Evolutionary conservation across 2,888 invertebrate species (phyloP).

Genomic region (Protula sp.): DNA sequence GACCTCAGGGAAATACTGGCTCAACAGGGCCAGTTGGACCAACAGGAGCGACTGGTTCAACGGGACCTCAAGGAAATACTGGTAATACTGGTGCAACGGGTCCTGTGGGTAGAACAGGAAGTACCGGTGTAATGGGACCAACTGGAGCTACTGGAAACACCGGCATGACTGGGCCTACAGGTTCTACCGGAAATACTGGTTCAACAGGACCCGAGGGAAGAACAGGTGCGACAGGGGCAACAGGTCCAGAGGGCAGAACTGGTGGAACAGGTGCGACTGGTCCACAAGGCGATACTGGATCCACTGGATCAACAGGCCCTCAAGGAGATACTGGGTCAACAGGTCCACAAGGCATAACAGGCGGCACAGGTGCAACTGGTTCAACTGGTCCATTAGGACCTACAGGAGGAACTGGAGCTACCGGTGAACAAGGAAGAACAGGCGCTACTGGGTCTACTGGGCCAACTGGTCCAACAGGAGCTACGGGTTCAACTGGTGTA

Average conservation of each 20-base stretch:
- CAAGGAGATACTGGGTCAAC: not conserved
- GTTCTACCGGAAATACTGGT: not conserved
- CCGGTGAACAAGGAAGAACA: not conserved
- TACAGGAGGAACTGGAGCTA: not conserved
- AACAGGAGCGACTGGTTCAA: not conserved
- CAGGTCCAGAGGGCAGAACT: not conserved
- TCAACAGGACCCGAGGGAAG: not conserved
- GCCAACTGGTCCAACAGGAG: not conserved
- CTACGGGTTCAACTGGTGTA: not conserved
- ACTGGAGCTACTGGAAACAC: not conserved
- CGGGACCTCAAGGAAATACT: conserved; percentile 7
- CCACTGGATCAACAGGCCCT: not conserved
- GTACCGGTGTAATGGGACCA: not conserved
- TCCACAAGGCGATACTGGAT: not conserved
- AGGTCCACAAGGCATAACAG: not conserved
- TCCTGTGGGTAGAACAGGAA: conserved; percentile 1
- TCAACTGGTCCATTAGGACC: not conserved
- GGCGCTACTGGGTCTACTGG: not conserved
- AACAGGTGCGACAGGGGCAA: not conserved
- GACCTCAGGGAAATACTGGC: not conserved
- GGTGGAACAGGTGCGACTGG: not conserved
- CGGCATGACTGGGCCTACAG: not conserved
- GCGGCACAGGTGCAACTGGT: not conserved
- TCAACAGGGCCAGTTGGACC: not conserved
- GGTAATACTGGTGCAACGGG: conserved; percentile 9